Evolutionary conservation across 2,113 vertebrate genomes (phyloP).

Genomic region (Mystacornis crossleyi): DNA sequence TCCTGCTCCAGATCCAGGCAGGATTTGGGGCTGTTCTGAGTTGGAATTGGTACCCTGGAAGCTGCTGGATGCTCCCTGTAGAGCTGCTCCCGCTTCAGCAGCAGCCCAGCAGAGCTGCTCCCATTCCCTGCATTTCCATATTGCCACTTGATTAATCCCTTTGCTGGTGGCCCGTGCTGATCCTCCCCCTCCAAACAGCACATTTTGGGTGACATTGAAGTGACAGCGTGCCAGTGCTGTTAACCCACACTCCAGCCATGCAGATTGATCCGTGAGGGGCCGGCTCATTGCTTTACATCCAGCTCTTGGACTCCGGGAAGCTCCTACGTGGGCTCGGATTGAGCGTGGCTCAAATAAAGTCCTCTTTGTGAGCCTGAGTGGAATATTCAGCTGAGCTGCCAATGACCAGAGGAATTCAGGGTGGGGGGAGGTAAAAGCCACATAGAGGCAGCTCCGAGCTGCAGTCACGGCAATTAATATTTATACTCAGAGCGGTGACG

Average conservation of each 20-base stretch:
- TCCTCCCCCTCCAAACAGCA: not conserved
- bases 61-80: not conserved
- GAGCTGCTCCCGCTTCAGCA: not conserved
- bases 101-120: not conserved
- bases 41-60: not conserved
- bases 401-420: not conserved
- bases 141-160: not conserved
- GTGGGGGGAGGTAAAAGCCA: not conserved
- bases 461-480: not conserved
- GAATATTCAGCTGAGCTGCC: constrained; percentile 23
- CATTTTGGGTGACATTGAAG: not conserved
- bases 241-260: rapidly evolving
- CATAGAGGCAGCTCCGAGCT: not conserved
- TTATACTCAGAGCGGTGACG: rapidly evolving
- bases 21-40: not conserved
- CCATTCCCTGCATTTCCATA: not conserved
- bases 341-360: not conserved
- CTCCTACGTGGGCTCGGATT: not conserved
- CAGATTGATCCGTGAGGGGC: rapidly evolving
- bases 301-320: not conserved
- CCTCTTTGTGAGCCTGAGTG: constrained; percentile 13
- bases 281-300: not conserved
- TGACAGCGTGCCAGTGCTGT: not conserved
- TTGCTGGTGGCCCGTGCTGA: not conserved
- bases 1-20: not conserved